Evolutionary conservation across 2,797 vertebrate species (phyloP), one percentile per base, ranked within the genome.

Genomic region (Thalassophryne amazonica): DNA sequence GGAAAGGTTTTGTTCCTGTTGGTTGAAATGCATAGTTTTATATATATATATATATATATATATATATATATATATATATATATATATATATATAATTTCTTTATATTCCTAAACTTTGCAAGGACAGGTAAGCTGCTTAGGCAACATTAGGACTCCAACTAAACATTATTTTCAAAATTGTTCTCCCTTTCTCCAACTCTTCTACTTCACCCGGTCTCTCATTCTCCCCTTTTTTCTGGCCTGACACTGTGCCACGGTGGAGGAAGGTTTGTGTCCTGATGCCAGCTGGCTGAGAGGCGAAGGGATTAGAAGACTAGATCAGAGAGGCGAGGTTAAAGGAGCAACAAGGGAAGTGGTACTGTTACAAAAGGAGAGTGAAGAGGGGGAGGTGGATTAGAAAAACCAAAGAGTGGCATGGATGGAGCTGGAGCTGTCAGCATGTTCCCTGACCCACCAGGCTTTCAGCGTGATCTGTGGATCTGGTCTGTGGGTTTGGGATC

Each of bases 211-310:
- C 37, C 31, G 7, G 28, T 52, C 43, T 54, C 59, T 36, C 49
- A 47, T 67, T 50, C 50, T 52, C 42, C 45, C 50, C 45, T 69
- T 62, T 60, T 69, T 56, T 73, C 39, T 14, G 66, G 54, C 51
- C 69, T 71, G 68, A 76, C 50, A 52, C 52, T 5, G 60, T 66
- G 68, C 67, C 78, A 73, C 39, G 15, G 50, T 47, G 62, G 60
- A 70, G 49, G 66, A 76, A 36, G 68, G 64, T 69, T 61, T 68
- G 52, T 49, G 59, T 67, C 47, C 14, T 13, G 30, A 33, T 68
- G 76, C 75, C 76, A 74, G 69, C 70, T 76, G 71, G 76, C 72
- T 0, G 36, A 63, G 41, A 35, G 46, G 29, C 43, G 50, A 67
- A 48, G 56, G 69, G 72, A 80, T 69, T 35, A 49, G 52, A 57